Percentiles rank a stretch among this genome's conserved stretches.
phyloP scores from a whole-genome alignment of 2,888 invertebrate species.

The Netelia virgata region DNA sequence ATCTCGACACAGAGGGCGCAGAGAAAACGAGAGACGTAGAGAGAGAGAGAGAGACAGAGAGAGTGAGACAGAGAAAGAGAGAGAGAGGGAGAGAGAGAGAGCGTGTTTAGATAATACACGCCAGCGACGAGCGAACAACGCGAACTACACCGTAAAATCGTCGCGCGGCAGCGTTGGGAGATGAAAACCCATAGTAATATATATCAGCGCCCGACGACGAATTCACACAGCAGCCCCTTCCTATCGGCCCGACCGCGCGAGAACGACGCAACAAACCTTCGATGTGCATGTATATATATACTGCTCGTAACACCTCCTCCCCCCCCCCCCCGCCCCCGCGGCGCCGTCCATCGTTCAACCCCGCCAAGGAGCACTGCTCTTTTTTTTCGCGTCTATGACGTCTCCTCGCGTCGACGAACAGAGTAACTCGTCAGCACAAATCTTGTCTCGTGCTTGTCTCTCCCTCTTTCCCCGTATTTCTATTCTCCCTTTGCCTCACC shows the following conservation, averaged over 20 bases:
- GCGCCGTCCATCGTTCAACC: slow-evolving; percentile 18
- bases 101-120: slow-evolving; percentile 31
- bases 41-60: slow-evolving; percentile 58
- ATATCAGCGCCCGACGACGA: slow-evolving; percentile 12
- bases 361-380: slow-evolving; percentile 54
- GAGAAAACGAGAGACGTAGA: slow-evolving; percentile 6
- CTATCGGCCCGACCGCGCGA: slow-evolving; percentile 37
- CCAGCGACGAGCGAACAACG: slow-evolving; percentile 66
- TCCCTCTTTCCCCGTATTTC: slow-evolving; percentile 64
- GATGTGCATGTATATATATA: slow-evolving; percentile 4
- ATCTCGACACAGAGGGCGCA: slow-evolving; percentile 43
- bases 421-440: too few species aligned
- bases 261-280: slow-evolving; percentile 45
- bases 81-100: slow-evolving; percentile 69
- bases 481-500: slow-evolving; percentile 2
- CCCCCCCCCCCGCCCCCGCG: slow-evolving; percentile 10
- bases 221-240: slow-evolving; percentile 43
- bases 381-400: slow-evolving; percentile 24
- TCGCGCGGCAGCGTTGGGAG: slow-evolving; percentile 23
- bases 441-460: slow-evolving; percentile 8
- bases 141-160: slow-evolving; percentile 63
- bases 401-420: too few species aligned
- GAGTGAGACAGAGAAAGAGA: slow-evolving; percentile 70
- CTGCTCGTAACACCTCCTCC: slow-evolving; percentile 29
- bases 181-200: slow-evolving; percentile 24